These are phyloP conservation scores for Dynastes maya DNA, from an alignment of 2,888 invertebrate genomes.

Conservation along the genomic window DNA sequence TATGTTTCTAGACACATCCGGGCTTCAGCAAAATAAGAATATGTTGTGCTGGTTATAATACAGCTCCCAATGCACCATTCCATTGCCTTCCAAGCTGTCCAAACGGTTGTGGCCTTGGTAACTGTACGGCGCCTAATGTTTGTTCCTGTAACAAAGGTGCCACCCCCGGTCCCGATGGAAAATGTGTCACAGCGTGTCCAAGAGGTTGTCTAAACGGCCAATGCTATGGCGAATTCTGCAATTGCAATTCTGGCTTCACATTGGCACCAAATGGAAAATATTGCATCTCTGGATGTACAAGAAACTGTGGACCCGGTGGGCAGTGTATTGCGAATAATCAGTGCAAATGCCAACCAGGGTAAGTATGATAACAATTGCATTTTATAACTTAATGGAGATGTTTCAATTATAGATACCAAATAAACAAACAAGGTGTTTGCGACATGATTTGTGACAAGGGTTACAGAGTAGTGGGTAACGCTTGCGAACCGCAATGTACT, in stretches of 20 bases:
- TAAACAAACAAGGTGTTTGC: conserved; percentile 56
- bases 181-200: conserved; percentile 79
- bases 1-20: conserved; percentile 72
- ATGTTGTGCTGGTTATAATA: conserved; percentile 82
- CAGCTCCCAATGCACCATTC: conserved; percentile 73
- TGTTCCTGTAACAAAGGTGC: conserved; percentile 79
- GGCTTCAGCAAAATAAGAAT: conserved; percentile 78
- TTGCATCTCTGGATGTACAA: conserved; percentile 77
- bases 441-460: conserved; percentile 71
- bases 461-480: conserved; percentile 60
- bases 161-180: conserved; percentile 71
- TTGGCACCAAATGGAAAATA: conserved; percentile 74
- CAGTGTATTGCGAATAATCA: conserved; percentile 74
- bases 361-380: conserved; percentile 61
- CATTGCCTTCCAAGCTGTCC: conserved; percentile 79
- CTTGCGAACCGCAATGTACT: conserved; percentile 67
- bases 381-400: not conserved
- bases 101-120: conserved; percentile 79
- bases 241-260: conserved; percentile 76
- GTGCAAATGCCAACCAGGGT: conserved; percentile 73
- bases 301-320: conserved; percentile 73
- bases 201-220: conserved; percentile 79
- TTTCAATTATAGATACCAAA: conserved; percentile 17
- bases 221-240: conserved; percentile 76
- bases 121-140: conserved; percentile 77